phyloP scores from a whole-genome alignment of 2,113 vertebrate species.

The Peromyscus californicus region DNA sequence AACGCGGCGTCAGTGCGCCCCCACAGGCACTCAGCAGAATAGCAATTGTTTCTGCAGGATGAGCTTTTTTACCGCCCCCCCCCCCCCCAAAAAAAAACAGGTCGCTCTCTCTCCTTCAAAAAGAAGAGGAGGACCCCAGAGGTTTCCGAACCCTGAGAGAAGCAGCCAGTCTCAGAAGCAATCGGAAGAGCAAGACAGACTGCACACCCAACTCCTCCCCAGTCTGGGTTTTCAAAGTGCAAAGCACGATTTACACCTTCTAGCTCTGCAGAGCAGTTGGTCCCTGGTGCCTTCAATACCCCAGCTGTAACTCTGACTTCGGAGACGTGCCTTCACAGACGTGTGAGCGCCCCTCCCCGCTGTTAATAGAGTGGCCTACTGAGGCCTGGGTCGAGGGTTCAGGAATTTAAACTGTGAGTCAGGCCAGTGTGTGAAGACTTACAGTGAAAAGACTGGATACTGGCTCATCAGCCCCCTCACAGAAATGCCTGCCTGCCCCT shows the following conservation, averaged over 20 bases:
- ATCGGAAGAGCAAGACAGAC: neutral
- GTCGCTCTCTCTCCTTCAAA: neutral
- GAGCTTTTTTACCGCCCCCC: neutral
- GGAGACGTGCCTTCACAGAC: accelerated
- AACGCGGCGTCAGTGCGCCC: neutral
- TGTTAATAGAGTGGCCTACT: neutral
- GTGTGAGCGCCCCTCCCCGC: neutral
- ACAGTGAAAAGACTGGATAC: neutral
- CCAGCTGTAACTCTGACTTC: neutral
- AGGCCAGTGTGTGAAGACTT: neutral
- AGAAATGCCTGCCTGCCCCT: neutral
- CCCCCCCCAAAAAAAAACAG: neutral
- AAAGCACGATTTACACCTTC: neutral
- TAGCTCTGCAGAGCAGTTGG: neutral
- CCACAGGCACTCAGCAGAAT: neutral
- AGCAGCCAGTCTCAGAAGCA: neutral
- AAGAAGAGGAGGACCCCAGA: neutral
- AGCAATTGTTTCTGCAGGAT: neutral
- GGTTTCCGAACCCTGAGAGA: neutral
- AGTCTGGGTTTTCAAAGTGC: neutral
- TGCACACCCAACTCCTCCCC: neutral
- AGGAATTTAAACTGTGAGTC: neutral
- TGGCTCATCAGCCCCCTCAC: accelerated
- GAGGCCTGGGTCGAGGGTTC: too few species aligned
- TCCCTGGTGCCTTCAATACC: accelerated